These are phyloP conservation scores for Ladona fulva DNA, from an alignment of 1,140 invertebrate genomes.

Conservation along the genomic window DNA sequence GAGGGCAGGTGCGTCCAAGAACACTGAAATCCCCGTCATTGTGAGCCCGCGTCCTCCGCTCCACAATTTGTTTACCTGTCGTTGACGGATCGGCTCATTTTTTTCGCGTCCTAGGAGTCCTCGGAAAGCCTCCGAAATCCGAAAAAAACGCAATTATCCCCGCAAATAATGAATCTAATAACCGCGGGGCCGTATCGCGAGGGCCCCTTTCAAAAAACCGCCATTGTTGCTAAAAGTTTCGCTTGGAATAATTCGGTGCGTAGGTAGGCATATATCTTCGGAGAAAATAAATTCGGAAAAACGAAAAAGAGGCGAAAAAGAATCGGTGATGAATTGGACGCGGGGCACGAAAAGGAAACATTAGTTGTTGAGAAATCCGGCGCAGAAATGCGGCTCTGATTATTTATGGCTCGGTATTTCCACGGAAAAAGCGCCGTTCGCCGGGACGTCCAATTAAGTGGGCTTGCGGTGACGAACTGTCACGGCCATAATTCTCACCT, in stretches of 20 bases:
- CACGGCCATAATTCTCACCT: neutral
- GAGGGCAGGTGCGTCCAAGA: too few relatives aligned
- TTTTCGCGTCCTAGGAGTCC: neutral
- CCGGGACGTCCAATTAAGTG: neutral
- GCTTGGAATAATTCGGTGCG: too few relatives aligned
- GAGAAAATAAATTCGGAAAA: neutral
- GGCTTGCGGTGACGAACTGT: constrained; percentile 1
- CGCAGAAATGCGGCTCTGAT: neutral
- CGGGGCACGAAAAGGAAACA: neutral
- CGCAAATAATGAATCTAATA: too few relatives aligned
- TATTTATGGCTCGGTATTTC: neutral
- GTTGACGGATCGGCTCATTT: neutral
- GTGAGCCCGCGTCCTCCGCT: neutral
- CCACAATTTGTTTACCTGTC: neutral
- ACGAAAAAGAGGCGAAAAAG: neutral
- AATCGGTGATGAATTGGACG: constrained; percentile 7
- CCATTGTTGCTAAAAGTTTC: too few relatives aligned
- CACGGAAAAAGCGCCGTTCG: neutral
- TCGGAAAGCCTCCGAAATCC: too few relatives aligned
- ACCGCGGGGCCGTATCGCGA: too few relatives aligned
- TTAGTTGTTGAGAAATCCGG: constrained; percentile 9
- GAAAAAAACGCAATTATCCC: too few relatives aligned
- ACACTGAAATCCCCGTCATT: neutral
- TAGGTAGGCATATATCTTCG: neutral
- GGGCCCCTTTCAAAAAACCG: too few relatives aligned